Evolutionary conservation across 2,113 vertebrate genomes (phyloP).

Genomic region (Erythrocercus mccallii): DNA sequence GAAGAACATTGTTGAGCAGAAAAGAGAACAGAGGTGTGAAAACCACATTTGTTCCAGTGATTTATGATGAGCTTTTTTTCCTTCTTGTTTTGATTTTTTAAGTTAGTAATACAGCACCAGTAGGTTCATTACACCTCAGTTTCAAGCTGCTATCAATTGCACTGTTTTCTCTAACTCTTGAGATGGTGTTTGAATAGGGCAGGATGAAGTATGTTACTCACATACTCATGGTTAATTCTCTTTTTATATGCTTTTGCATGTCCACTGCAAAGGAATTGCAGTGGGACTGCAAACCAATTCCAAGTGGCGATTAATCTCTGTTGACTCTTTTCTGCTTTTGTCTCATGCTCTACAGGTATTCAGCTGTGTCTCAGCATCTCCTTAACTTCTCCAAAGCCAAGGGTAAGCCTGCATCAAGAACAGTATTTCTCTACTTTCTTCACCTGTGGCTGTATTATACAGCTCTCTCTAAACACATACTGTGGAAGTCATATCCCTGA

Average conservation of each 20-base stretch:
- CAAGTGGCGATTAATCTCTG: rapidly evolving
- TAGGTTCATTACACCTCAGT: neutral
- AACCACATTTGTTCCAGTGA: neutral
- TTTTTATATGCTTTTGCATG: neutral
- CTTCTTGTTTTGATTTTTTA: neutral
- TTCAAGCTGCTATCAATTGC: neutral
- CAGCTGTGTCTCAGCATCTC: neutral
- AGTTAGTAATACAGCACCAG: neutral
- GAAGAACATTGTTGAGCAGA: neutral
- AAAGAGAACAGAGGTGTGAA: neutral
- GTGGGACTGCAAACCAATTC: neutral
- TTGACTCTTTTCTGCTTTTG: neutral
- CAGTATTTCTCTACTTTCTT: neutral
- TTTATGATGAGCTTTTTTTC: neutral
- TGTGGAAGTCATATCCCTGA: neutral
- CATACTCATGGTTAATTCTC: neutral
- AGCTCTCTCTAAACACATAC: neutral
- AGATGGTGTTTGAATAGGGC: neutral
- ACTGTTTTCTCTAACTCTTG: neutral
- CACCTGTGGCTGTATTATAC: neutral
- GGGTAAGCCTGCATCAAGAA: neutral
- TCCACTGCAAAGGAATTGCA: neutral
- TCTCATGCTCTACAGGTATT: neutral
- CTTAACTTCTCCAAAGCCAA: neutral
- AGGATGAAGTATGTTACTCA: neutral